Evolutionary conservation across 2,113 vertebrate genomes (phyloP).

Genomic region (Accipiter cooperii): DNA sequence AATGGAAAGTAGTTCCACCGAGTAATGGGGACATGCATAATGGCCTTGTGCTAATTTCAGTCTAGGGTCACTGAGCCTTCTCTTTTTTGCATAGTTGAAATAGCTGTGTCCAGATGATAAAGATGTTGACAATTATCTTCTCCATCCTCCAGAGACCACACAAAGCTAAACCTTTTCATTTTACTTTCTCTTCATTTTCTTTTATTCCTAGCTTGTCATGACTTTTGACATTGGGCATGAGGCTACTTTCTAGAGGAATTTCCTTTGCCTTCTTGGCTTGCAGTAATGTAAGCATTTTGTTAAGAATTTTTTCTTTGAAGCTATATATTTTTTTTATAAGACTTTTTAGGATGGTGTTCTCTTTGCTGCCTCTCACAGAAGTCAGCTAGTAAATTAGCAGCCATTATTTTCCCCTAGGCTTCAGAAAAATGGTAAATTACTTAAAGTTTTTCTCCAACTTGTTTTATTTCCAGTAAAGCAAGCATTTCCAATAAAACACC

Average conservation of each 20-base stretch:
- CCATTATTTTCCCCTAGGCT: neutral
- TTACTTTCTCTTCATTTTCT: constrained; percentile 7
- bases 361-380: neutral
- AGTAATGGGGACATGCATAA: neutral
- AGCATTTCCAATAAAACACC: neutral
- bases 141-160: constrained; percentile 10
- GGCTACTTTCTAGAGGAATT: neutral
- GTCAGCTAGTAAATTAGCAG: neutral
- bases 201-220: neutral
- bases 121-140: constrained; percentile 38
- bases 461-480: constrained; percentile 9
- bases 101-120: constrained; percentile 35
- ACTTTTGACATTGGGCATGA: constrained; percentile 7
- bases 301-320: neutral
- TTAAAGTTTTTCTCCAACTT: neutral
- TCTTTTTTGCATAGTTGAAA: constrained; percentile 7
- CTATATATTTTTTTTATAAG: neutral
- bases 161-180: constrained; percentile 20
- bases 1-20: neutral
- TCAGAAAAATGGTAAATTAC: neutral
- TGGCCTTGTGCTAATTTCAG: constrained; percentile 13
- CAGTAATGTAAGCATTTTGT: neutral
- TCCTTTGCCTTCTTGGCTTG: neutral
- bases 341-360: neutral
- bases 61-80: neutral